Base-by-base conservation (phyloP, 2,113 vertebrate species). In the Boleophthalmus pectinirostris region DNA sequence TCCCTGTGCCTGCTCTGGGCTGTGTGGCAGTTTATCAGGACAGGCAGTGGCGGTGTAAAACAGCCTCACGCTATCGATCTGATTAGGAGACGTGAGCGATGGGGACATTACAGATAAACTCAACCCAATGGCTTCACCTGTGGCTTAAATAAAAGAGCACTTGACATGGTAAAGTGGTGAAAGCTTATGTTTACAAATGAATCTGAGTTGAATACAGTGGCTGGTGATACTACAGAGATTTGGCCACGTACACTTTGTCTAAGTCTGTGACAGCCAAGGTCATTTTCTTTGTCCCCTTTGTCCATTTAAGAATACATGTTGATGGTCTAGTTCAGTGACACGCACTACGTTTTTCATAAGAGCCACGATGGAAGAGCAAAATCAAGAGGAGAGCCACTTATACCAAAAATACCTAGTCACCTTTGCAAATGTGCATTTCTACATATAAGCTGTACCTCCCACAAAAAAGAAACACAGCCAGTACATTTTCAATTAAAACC, bases 1-100 rank as follows among this genome's bases (percentile, higher is more conserved):
- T 56, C 20, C 23, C 54, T 23, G 3, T 56, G n/a, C 47, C 14
- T 14, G 56, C 23, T 25, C 5, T 25, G 56, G 5, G 70, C 56
- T 5, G 21, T 3, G 68, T 61, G 75, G 79, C 66, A 77, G 80
- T 82, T 83, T 54, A 69, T 78, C 54, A 57, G 70, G 67, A 66
- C 74, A 74, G 71, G 78, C 64, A 14, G 63, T 25, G 13, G 47
- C 54, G 29, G 14, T 77, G 65, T 85, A 53, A 74, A 69, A 80
- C 74, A 80, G 57, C 61, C 74, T 74, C 43, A 7, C 57, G 43
- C 56, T 72, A 81, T 68, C 24, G 81, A 84, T 80, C 70, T 66
- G 53, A 43, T 25, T 3, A 54, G 46, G 60, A 53, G 63, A 73
- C 49, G 58, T 75, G 38, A 64, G 61, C 61, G 61, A 18, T 66